Evolutionary conservation across 2,888 invertebrate species (phyloP).

Genomic region (Rhagonycha lutea): DNA sequence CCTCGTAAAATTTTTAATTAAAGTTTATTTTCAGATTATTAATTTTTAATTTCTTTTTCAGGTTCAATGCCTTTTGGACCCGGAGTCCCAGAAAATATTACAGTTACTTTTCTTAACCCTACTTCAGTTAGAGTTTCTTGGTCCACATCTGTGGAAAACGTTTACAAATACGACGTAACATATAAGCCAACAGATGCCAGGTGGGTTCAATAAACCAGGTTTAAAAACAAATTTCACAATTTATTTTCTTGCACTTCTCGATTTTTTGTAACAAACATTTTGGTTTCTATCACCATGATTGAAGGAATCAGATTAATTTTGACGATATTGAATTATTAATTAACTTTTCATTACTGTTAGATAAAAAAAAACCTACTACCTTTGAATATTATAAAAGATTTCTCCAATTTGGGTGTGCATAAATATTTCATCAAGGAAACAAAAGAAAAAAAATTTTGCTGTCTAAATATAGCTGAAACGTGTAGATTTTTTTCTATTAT

Average conservation of each 20-base stretch:
- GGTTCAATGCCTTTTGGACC: constrained; percentile 76
- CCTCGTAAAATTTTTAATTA: not conserved
- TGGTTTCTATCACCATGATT: not conserved
- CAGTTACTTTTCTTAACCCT: constrained; percentile 84
- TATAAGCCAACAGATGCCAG: constrained; percentile 91
- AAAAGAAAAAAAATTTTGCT: not conserved
- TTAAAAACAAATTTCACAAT: not conserved
- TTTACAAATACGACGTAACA: constrained; percentile 89
- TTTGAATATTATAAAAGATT: not conserved
- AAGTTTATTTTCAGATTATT: not conserved
- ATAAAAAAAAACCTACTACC: not conserved
- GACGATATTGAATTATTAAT: too few relatives aligned
- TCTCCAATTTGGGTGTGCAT: not conserved
- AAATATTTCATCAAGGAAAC: not conserved
- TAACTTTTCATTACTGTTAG: too few relatives aligned
- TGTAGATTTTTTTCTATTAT: not conserved
- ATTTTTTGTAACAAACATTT: not conserved
- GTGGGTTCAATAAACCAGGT: constrained; percentile 57
- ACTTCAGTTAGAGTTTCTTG: constrained; percentile 85
- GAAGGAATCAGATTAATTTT: not conserved
- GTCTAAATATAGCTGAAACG: not conserved
- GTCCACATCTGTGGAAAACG: constrained; percentile 80
- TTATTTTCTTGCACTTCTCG: not conserved
- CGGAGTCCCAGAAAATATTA: constrained; percentile 84
- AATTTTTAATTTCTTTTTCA: constrained; percentile 48